Base-by-base conservation (phyloP, 1,140 invertebrate species). In the Mercenaria mercenaria region DNA sequence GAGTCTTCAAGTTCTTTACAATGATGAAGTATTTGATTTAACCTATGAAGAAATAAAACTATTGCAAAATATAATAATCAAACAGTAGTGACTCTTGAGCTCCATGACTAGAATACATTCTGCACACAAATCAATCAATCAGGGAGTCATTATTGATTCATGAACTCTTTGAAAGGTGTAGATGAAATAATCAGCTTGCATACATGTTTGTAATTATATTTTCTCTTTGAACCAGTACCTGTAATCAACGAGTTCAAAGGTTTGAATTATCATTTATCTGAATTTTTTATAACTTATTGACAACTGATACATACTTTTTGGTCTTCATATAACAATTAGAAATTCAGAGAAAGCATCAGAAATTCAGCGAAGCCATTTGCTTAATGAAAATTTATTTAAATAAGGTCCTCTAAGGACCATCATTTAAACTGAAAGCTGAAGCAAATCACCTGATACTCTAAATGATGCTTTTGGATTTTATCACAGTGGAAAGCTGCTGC, bases 61-160 rank as follows among this genome's bases (percentile, higher is more conserved):
- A n/a, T n/a, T n/a, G n/a, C n/a, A n/a, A n/a, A n/a, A n/a, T n/a
- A n/a, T n/a, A n/a, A n/a, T n/a, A n/a, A n/a, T n/a, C n/a, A n/a
- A n/a, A n/a, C 43, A 47, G 15, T 47, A 47, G 43, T 6, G 43
- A 47, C 43, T 47, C 15, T 47, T 8, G 43, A 15, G 6, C 43
- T 47, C 15, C 43, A 47, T n/a, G n/a, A n/a, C 43, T 47, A 8
- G 43, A n/a, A 47, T 69, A 69, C 29, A 43, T 47, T 29, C 69
- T 34, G 32, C 81, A 20, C 41, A 74, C 20, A 34, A 72, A 74
- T 74, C 67, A 67, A 84, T 69, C 64, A 56, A 15, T 41, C 47
- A 29, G n/a, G 77, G 23, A 26, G 37, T 76, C 83, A 85, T 85
- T 74, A 85, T 74, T 72, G 67, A 85, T 85, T 85, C 67, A 85